Evolutionary conservation across 2,888 invertebrate genomes (phyloP), one percentile per base, ranked within the genome.

Genomic region (Nasonovia ribisnigri): DNA sequence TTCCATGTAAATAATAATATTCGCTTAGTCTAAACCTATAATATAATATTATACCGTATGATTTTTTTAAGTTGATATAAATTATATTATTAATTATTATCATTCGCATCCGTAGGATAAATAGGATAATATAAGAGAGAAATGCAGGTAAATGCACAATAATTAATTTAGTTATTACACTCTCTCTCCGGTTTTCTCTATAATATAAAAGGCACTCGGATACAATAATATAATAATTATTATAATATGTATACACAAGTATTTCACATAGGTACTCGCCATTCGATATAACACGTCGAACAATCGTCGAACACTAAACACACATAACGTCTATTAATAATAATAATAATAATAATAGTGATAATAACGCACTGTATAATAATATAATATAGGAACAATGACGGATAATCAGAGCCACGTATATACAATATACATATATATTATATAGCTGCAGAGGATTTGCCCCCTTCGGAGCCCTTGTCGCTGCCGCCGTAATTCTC

Each of bases 371-470:
- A 51, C 26, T 20, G 77, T 77, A 20, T 36, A 36, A 77, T 77
- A 77, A 77, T 36, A 36, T 77, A 20, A 77, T 77, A 20, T 77
- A 77, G 77, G 60, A 67, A 86, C 86, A 87, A 92, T 60, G 48
- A 92, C 84, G 86, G 86, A 92, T 60, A 86, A 92, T 92, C 91
- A 77, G 77, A n/a, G 67, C 16, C n/a, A n/a, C 67, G 13, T n/a
- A 16, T n/a, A 67, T 20, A n/a, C n/a, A n/a, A n/a, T 26, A 57
- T 54, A 54, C 54, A 54, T 54, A 54, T 54, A 77, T 77, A 26
- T 36, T 20, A 77, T 77, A 77, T 36, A 77, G 36, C 20, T 77
- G 8, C 20, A 8, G n/a, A 84, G 42, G 43, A 84, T 86, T 84
- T 84, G 84, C 57, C 57, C 57, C 91, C n/a, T 57, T 36, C 43